Conservation (phyloP, 2,113 vertebrate species). For the Catharus minimus region DNA sequence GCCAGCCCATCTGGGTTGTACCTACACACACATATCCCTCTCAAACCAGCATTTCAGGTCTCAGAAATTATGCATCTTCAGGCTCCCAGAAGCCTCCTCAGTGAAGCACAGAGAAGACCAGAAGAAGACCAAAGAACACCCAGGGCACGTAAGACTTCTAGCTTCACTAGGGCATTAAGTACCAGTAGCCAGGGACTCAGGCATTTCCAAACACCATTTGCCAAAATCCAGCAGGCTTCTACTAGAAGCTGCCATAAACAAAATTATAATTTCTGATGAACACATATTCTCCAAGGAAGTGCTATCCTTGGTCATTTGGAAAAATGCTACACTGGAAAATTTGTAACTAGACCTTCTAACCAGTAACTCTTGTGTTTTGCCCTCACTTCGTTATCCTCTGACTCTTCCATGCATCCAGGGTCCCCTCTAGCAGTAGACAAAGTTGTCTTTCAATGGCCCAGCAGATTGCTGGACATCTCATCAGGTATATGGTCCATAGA, state of each 20-base stretch:
- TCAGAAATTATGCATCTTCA: neutral
- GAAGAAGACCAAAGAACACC: neutral
- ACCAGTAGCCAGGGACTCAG: neutral
- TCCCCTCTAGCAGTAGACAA: neutral
- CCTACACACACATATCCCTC: neutral
- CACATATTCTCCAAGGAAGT: neutral
- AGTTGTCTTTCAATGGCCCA: neutral
- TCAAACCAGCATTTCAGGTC: neutral
- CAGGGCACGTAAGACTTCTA: fast-evolving
- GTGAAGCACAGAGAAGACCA: neutral
- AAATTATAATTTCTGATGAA: neutral
- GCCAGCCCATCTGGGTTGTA: neutral
- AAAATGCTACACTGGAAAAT: neutral
- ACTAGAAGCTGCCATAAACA: neutral
- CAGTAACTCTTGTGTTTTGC: neutral
- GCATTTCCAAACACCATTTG: neutral
- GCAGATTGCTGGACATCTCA: neutral
- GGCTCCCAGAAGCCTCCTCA: neutral
- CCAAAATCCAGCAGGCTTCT: neutral
- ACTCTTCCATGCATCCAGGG: neutral
- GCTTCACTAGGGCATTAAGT: neutral
- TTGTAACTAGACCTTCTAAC: neutral
- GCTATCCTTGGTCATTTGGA: neutral
- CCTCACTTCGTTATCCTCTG: neutral
- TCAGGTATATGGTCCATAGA: neutral